A percentile compares a stretch with the other conserved stretches of the same genome.
Evolutionary conservation across 2,797 vertebrate genomes (phyloP).

Genomic region (Meriones psammophilus): DNA sequence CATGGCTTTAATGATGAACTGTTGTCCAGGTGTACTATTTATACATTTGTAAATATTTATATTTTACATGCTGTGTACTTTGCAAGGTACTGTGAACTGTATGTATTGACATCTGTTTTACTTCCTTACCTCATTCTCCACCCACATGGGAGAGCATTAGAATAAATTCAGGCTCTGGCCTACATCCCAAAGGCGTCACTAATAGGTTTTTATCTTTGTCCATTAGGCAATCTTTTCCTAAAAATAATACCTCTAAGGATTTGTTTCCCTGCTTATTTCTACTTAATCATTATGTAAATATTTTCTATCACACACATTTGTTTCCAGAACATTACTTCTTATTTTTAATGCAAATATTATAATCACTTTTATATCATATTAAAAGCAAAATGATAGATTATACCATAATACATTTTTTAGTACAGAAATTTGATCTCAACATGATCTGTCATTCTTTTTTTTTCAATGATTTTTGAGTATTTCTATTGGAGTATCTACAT

Average conservation of each 20-base stretch:
- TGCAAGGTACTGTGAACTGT: neutral
- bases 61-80: neutral
- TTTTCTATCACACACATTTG: no score
- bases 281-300: slow-evolving; percentile 10
- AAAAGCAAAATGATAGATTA: no score
- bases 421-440: no score
- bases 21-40: neutral
- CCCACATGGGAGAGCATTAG: neutral
- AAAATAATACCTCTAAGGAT: neutral
- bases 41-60: slow-evolving; percentile 1
- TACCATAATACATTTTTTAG: no score
- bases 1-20: neutral
- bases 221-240: neutral
- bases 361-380: neutral
- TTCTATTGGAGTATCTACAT: slow-evolving; percentile 47
- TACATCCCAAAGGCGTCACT: neutral
- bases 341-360: neutral
- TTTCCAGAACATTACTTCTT: neutral
- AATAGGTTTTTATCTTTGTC: neutral
- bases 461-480: slow-evolving; percentile 24
- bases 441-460: neutral
- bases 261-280: neutral
- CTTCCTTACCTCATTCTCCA: neutral
- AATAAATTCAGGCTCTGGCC: no score
- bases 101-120: neutral